Evolutionary conservation across 2,888 invertebrate genomes (phyloP), one percentile per base, ranked within the genome.

Genomic region (Clepsis dumicolana): DNA sequence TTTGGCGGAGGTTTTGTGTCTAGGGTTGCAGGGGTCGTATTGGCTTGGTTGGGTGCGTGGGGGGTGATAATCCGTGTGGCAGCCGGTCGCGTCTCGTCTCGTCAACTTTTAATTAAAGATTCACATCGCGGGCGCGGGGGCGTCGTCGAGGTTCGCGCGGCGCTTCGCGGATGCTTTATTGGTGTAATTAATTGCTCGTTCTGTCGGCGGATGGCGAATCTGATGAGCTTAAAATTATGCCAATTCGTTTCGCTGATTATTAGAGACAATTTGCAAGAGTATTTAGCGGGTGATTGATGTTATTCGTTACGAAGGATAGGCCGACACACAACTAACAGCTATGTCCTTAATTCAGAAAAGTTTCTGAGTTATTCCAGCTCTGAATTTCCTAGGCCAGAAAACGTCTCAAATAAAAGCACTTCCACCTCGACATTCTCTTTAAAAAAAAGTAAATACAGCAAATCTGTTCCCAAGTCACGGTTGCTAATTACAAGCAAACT

Each of bases 61-160:
- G 74, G 64, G 68, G 41, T 63, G 77, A 77, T 79, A 78, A 79
- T 77, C 78, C 74, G 54, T 60, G 71, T 70, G 75, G 75, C 77
- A 77, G 77, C 74, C 73, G 76, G 75, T 73, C 76, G 73, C 66
- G 75, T 73, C 76, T 80, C 66, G 75, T 73, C 76, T 80, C 84
- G 82, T 83, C 83, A 82, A 85, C 81, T 82, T 87, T 87, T 88
- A 88, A 90, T 88, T 88, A 86, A 88, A 88, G 80, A 84, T 83
- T 69, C 72, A 72, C 73, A 75, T 63, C 60, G 24, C 27, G 63
- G 48, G 16, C 10, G 54, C 12, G 8, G 18, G 18, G n/a, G n/a
- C 10, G 50, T 16, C 59, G 25, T 18, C 16, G 27, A 25, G 59
- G 18, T 24, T 56, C 16, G 4, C 18, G 54, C 16, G 50, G 24